Evolutionary conservation across 2,888 invertebrate genomes (phyloP), one percentile per base, ranked within the genome.

Genomic region (Netelia inedita): DNA sequence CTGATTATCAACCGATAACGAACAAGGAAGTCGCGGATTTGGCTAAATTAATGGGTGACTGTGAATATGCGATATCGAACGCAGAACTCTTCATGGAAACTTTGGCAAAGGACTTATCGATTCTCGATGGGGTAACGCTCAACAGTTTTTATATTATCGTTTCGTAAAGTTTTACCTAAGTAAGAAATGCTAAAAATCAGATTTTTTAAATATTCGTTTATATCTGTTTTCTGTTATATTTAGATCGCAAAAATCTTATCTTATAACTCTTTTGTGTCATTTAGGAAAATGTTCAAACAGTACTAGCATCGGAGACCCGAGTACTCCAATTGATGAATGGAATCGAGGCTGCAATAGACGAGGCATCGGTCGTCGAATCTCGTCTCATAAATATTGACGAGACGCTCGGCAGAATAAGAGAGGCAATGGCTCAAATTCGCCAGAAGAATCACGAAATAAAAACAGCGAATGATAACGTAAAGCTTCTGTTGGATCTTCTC

Each of bases 381-480:
- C 96, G 97, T 75, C 94, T 98, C 72, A 96, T 97, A 91, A 95
- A 95, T 16, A 98, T 98, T 92, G 98, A 98, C 92, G 96, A 96
- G 89, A 97, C 97, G 79, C 94, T 98, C 55, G 96, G 97, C 91
- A 97, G 97, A 93, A 97, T 98, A 1, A 95, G 97, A 87, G 98
- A 98, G 91, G 97, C 97, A 41, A 98, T 98, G 96, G 97, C 98
- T 89, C 96, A 97, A 91, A 98, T 98, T 95, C 98, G 98, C 86
- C 97, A 98, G 91, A 98, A 98, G 93, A 98, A 98, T 94, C 96
- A 96, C 10, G 95, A 97, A 92, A 97, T 98, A 89, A 97, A 97
- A 91, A 96, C 97, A 10, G 97, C 97, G 59, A 98, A 98, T 94
- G 96, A 95, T 90, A 98, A 98, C 94, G 98, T 98, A 92, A 96